Percentiles rank a stretch among this genome's conserved stretches.
Evolutionary conservation across 2,797 vertebrate genomes (phyloP).

Genomic region (Pogoniulus pusillus): DNA sequence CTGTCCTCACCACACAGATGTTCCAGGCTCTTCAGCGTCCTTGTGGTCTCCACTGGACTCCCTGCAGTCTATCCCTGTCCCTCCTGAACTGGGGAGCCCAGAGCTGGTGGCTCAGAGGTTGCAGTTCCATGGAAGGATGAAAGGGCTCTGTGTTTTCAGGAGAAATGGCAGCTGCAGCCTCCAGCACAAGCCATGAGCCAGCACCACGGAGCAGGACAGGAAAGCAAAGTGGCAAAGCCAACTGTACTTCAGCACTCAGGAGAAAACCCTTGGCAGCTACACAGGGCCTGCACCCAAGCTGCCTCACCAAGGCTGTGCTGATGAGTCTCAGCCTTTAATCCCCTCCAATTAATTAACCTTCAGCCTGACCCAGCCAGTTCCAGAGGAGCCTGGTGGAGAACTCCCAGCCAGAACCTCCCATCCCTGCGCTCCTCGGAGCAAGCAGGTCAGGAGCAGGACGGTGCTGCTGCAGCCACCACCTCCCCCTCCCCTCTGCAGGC

Average conservation of each 20-base stretch:
- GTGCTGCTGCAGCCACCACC: rapidly evolving
- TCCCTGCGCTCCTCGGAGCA: neutral
- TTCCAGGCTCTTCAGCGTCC: no score
- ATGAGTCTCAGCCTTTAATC: neutral
- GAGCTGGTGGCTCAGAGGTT: neutral
- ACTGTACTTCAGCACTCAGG: neutral
- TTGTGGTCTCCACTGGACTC: no score
- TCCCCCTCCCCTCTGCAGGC: neutral
- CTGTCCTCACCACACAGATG: no score
- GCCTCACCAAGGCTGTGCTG: neutral
- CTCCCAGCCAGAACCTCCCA: neutral
- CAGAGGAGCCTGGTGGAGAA: neutral
- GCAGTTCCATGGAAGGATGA: neutral
- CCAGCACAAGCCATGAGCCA: neutral
- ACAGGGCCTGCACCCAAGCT: neutral
- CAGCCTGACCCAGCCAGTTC: neutral
- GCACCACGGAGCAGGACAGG: neutral
- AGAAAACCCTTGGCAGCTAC: neutral
- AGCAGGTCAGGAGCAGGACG: neutral
- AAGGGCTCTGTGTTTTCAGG: neutral
- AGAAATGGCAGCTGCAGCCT: neutral
- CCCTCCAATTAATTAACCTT: neutral
- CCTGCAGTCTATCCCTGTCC: no score
- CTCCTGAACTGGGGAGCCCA: no score
- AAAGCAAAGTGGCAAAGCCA: constrained; percentile 31